phyloP scores from a whole-genome alignment of 2,113 vertebrate genomes.

The Gulo gulo region DNA sequence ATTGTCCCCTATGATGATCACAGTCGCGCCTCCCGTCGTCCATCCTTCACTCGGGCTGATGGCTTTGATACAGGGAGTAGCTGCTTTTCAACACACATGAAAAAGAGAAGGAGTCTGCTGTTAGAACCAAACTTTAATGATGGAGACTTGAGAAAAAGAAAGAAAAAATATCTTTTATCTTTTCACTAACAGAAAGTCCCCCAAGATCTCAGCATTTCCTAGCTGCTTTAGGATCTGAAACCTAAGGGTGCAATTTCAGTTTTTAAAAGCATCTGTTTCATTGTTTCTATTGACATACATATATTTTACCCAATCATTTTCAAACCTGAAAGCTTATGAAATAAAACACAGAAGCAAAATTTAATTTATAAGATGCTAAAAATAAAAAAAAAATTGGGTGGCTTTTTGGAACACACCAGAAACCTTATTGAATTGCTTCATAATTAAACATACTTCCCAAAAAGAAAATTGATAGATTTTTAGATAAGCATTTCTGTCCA shows the following conservation, averaged over 20 bases:
- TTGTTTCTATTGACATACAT: conserved; percentile 57
- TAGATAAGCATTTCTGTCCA: conserved; percentile 41
- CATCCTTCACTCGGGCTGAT: conserved; percentile 99
- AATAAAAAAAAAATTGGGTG: conserved; percentile 56
- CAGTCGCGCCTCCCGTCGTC: conserved; percentile 97
- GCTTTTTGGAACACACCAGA: not conserved
- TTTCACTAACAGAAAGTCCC: conserved; percentile 79
- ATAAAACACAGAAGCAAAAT: conserved; percentile 18
- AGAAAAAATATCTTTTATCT: conserved; percentile 83
- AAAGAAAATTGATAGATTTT: conserved; percentile 60
- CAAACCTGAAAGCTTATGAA: not conserved
- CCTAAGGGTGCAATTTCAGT: conserved; percentile 25
- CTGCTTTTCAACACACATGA: conserved; percentile 91
- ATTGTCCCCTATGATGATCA: conserved; percentile 99
- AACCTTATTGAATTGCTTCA: not conserved
- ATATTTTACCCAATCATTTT: conserved; percentile 24
- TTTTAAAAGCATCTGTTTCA: conserved; percentile 74
- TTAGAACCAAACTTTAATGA: conserved; percentile 88
- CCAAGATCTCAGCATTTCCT: conserved; percentile 68
- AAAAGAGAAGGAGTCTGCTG: conserved; percentile 86
- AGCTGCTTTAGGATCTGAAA: conserved; percentile 60
- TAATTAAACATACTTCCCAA: conserved; percentile 50
- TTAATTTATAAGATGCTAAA: conserved; percentile 51
- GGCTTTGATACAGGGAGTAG: conserved; percentile 99
- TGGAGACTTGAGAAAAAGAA: conserved; percentile 81